These are phyloP conservation scores for Phymorhynchus buccinoides DNA, from an alignment of 1,140 invertebrate genomes.

Conservation along the genomic window DNA sequence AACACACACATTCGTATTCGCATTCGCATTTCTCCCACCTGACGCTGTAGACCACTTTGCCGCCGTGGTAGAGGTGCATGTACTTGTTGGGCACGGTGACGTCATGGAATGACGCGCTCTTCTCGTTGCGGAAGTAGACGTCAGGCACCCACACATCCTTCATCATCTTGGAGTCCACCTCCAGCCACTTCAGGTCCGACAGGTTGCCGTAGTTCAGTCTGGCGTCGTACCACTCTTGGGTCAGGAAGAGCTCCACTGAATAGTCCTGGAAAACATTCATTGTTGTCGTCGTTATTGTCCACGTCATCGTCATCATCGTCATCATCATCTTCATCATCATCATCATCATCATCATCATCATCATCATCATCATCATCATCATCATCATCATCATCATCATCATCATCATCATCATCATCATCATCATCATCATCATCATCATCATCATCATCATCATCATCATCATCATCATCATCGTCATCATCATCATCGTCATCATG, in stretches of 20 bases:
- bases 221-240: slow-evolving; percentile 54
- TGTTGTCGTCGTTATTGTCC: not conserved
- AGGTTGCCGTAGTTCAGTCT: slow-evolving; percentile 47
- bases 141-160: slow-evolving; percentile 73
- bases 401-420: slow-evolving; percentile 14
- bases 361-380: slow-evolving; percentile 25
- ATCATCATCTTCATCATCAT: not conserved
- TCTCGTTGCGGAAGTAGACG: slow-evolving; percentile 73
- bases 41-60: slow-evolving; percentile 51
- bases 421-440: not conserved
- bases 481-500: not conserved
- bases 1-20: not conserved
- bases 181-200: slow-evolving; percentile 44
- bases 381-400: slow-evolving; percentile 13
- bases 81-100: slow-evolving; percentile 75
- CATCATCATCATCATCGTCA: not conserved
- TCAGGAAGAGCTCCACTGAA: slow-evolving; percentile 71
- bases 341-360: not conserved
- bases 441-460: not conserved
- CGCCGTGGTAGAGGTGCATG: slow-evolving; percentile 71
- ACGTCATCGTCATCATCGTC: not conserved
- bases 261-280: slow-evolving; percentile 71
- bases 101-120: slow-evolving; percentile 72
- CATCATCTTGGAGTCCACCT: slow-evolving; percentile 62
- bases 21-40: slow-evolving; percentile 48